Percentiles rank a stretch among this genome's conserved stretches.
phyloP scores from a whole-genome alignment of 1,140 invertebrate species.

The Brachionus angularis region DNA sequence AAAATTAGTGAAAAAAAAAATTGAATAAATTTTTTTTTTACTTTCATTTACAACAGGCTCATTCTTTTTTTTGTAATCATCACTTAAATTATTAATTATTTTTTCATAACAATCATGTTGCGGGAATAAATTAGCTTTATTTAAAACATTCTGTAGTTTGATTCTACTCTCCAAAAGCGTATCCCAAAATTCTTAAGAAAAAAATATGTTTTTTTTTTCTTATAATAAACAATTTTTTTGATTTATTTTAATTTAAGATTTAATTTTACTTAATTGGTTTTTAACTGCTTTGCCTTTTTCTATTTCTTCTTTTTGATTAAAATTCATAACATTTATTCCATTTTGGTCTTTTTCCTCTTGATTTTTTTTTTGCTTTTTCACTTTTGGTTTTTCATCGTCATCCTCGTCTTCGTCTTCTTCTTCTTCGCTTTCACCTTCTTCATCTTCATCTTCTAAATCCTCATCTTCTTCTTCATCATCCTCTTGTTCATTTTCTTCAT shows the following conservation, averaged over 20 bases:
- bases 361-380: slow-evolving; percentile 25
- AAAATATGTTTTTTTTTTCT: slow-evolving; percentile 26
- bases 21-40: neutral
- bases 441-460: slow-evolving; percentile 45
- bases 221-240: neutral
- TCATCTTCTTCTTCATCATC: slow-evolving; percentile 42
- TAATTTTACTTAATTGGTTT: slow-evolving; percentile 62
- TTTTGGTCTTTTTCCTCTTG: neutral
- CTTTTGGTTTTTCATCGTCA: slow-evolving; percentile 27
- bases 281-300: slow-evolving; percentile 72
- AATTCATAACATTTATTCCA: slow-evolving; percentile 48
- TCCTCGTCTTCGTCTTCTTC: slow-evolving; percentile 4
- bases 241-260: too few species aligned
- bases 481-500: slow-evolving; percentile 28
- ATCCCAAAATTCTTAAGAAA: slow-evolving; percentile 68
- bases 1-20: neutral
- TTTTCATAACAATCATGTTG: slow-evolving; percentile 60
- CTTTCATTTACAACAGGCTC: neutral
- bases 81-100: slow-evolving; percentile 60
- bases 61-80: slow-evolving; percentile 59
- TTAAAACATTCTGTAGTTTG: slow-evolving; percentile 73
- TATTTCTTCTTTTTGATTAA: slow-evolving; percentile 64
- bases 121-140: slow-evolving; percentile 72
- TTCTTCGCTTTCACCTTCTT: slow-evolving; percentile 30
- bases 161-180: slow-evolving; percentile 75